phyloP scores from a whole-genome alignment of 2,888 invertebrate genomes.

The Kuschelorhynchus macadamiae region DNA sequence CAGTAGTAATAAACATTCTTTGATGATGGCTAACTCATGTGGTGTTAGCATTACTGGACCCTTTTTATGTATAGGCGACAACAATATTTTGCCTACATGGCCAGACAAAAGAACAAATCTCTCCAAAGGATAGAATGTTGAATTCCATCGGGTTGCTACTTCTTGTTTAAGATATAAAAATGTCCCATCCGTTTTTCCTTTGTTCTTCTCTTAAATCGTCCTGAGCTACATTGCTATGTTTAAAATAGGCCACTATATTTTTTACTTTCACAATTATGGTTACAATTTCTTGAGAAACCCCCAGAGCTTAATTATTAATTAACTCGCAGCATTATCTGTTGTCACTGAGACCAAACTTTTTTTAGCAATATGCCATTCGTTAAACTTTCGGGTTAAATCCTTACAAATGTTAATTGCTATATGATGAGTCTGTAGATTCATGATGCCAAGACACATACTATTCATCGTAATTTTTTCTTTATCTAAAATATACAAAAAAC shows the following conservation, averaged over 20 bases:
- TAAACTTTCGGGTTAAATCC: background rate
- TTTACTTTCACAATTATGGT: constrained; percentile 4
- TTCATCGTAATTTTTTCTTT: background rate
- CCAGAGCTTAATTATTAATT: no score
- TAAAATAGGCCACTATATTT: background rate
- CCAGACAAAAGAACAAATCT: background rate
- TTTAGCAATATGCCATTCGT: background rate
- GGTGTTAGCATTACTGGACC: background rate
- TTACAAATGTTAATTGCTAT: background rate
- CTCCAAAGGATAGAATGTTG: constrained; percentile 3
- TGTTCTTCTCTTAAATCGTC: constrained; percentile 2
- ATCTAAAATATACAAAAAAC: background rate
- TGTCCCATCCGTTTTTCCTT: background rate
- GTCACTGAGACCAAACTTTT: background rate
- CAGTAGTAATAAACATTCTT: background rate
- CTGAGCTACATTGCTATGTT: constrained; percentile 5
- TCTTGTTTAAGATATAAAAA: constrained; percentile 8
- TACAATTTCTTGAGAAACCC: background rate
- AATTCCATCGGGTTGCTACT: constrained; percentile 3
- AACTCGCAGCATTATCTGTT: constrained; percentile 5
- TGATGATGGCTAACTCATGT: background rate
- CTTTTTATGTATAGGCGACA: background rate
- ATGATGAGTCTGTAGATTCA: background rate
- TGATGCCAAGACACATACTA: background rate
- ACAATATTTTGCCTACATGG: background rate